Evolutionary conservation across 2,797 vertebrate genomes (phyloP).

Genomic region (Anableps anableps): DNA sequence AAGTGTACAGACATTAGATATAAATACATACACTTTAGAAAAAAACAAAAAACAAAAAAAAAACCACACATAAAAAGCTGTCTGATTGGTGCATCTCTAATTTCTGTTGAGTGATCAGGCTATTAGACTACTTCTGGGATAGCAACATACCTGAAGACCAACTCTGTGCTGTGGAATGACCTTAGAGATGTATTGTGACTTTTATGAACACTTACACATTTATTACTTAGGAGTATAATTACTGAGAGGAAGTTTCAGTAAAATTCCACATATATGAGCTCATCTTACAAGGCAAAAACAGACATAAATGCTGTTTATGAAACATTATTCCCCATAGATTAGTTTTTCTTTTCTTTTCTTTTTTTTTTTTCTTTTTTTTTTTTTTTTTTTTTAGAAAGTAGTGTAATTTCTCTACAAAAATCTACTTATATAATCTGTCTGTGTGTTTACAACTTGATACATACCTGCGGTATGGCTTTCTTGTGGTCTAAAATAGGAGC

Average conservation of each 20-base stretch:
- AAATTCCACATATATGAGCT: not conserved
- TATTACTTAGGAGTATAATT: not conserved
- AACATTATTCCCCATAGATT: not conserved
- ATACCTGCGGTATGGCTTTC: slow-evolving; percentile 8
- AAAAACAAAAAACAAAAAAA: not conserved
- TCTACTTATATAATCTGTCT: not conserved
- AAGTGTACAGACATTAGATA: not conserved
- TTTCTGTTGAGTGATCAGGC: not conserved
- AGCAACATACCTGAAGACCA: not conserved
- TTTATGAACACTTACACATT: slow-evolving; percentile 28
- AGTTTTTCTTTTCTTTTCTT: not conserved
- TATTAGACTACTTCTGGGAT: not conserved
- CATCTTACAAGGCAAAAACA: not conserved
- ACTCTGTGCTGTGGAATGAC: slow-evolving; percentile 29
- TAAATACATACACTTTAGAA: not conserved
- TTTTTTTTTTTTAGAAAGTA: not conserved
- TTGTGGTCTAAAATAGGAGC: slow-evolving; percentile 20
- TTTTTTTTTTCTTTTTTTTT: not conserved
- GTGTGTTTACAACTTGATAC: not conserved
- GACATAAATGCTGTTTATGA: not conserved
- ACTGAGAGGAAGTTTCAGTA: not conserved
- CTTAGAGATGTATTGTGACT: slow-evolving; percentile 23
- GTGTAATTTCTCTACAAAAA: not conserved
- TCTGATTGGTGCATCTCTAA: not conserved
- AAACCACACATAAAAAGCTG: not conserved